Evolutionary conservation across 2,797 vertebrate genomes (phyloP), one percentile per base, ranked within the genome.

Genomic region (Siniperca obscura): DNA sequence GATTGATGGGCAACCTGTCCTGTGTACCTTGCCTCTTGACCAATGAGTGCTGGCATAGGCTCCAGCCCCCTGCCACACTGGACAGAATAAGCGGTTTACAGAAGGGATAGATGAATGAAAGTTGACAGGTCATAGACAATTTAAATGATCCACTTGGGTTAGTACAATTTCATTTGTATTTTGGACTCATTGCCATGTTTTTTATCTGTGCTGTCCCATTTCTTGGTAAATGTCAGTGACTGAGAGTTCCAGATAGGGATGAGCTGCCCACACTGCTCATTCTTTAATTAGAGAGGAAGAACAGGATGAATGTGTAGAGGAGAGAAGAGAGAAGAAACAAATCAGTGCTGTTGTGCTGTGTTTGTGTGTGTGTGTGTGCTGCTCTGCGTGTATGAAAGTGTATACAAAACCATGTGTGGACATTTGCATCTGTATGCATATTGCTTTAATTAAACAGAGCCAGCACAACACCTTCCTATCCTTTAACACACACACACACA

Each of bases 151-250:
- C 27, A 67, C 52, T 34, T 66, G 6, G 3, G 34, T 36, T 38
- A 25, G 12, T 6, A 40, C 11, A 16, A n/a, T 57, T 57, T 16
- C 3, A 7, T 30, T 57, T 16, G 3, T 3, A 30, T 48, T 67
- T 50, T 30, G 2, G 50, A 22, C 48, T 38, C 46, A 22, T 27
- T 12, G 2, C 42, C 74, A 6, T 7, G 30, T 27, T 50, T 88
- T 78, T 70, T 72, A 55, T 72, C 62, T 7, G 11, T 1, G 7
- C 30, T 34, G 65, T 74, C 60, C 66, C 27, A 61, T 60, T 76
- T 78, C 52, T 81, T 59, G n/a, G 69, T 84, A 84, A 82, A 84
- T 82, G 81, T 82, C 80, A 83, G 62, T 66, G 74, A 74, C 69
- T 74, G 53, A 78, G 77, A 68, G 77, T 25, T 67, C 53, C 65